phyloP scores from a whole-genome alignment of 2,797 vertebrate species.

The Oreortyx pictus region DNA sequence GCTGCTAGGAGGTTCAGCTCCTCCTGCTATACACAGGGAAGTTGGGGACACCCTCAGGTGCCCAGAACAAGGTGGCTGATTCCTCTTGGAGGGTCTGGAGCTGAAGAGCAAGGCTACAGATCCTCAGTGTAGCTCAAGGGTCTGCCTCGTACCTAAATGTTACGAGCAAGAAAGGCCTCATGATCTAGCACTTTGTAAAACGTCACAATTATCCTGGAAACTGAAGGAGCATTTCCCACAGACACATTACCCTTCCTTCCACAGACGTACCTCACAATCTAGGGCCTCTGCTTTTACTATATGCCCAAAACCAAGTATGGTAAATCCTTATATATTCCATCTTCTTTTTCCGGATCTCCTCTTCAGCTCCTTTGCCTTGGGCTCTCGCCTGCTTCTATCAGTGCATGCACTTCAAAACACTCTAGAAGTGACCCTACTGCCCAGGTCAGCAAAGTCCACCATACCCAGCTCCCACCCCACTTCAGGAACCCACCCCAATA shows the following conservation, averaged over 20 bases:
- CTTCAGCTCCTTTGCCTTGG: neutral
- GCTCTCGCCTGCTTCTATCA: neutral
- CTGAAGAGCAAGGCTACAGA: neutral
- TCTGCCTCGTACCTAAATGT: neutral
- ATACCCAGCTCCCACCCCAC: accelerated
- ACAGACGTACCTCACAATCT: neutral
- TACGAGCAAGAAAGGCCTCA: neutral
- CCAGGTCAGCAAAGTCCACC: accelerated
- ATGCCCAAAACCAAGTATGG: accelerated
- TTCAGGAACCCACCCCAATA: accelerated
- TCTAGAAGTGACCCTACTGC: neutral
- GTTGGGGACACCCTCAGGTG: neutral
- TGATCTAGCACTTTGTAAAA: neutral
- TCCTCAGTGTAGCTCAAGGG: neutral
- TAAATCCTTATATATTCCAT: accelerated
- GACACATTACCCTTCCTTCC: neutral
- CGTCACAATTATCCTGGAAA: neutral
- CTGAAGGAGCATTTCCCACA: neutral
- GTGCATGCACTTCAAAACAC: accelerated
- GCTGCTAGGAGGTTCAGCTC: neutral
- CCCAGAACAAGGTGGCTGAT: accelerated
- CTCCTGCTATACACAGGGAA: neutral
- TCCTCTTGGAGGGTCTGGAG: accelerated
- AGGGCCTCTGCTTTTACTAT: neutral
- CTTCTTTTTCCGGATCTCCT: neutral